Evolutionary conservation across 1,140 invertebrate genomes (phyloP), one percentile per base, ranked within the genome.

Genomic region (Cydia amplana): DNA sequence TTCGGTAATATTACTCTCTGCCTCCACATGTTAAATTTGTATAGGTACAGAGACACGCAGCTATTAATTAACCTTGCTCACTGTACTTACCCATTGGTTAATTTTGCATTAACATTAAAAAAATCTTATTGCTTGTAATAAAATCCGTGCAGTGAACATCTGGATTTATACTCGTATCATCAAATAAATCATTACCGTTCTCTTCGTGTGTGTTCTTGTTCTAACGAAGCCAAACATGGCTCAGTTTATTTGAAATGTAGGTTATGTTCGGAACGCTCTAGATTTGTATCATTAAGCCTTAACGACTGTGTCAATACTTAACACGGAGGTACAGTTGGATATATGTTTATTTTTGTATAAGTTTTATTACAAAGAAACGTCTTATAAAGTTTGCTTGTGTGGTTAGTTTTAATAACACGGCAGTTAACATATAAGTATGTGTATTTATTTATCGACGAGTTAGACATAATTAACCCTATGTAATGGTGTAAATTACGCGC

Each of bases 271-370:
- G 20, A 43, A 20, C 65, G 65, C 18, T 70, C 65, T 70, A 70
- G 65, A 70, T 70, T 70, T 70, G 65, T 70, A 36, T 70, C 65
- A 70, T 70, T 70, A 70, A 32, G 65, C 65, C 32, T 60, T 60
- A 60, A 60, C 55, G 55, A 60, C 55, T 60, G 55, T 60, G 20
- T 60, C 55, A 60, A 60, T 60, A 60, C 55, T 60, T 23, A 23
- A n/a, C 55, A 12, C 55, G n/a, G 16, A 55, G 12, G 46, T 16
- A 18, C n/a, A 18, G n/a, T n/a, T 51, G 49, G 49, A 18, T 16
- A 18, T 16, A 51, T 51, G 49, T 51, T n/a, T n/a, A 18, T 51
- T 51, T 51, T 18, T 51, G 2, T 51, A 51, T 5, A n/a, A 51
- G 16, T 51, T n/a, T 51, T n/a, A 6, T n/a, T 51, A 51, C n/a